These are phyloP conservation scores for Plotosus lineatus DNA, from an alignment of 2,113 vertebrate species.

Conservation along the genomic window DNA sequence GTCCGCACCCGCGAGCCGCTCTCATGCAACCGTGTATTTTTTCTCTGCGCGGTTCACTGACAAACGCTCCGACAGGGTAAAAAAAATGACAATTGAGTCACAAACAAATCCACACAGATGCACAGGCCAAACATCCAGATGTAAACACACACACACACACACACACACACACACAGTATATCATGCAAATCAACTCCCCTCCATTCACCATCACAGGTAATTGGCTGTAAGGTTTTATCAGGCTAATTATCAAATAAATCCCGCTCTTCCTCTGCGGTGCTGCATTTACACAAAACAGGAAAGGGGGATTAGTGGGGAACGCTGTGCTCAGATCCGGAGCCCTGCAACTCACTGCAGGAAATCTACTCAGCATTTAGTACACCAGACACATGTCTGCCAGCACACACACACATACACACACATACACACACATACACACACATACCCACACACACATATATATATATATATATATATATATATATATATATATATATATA, in stretches of 20 bases:
- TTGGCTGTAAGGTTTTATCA: constrained; percentile 63
- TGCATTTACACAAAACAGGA: constrained; percentile 72
- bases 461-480: too few species aligned
- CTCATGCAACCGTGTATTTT: neutral
- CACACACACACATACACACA: constrained; percentile 17
- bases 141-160: constrained; percentile 29
- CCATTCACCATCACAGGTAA: constrained; percentile 55
- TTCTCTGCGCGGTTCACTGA: neutral
- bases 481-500: too few species aligned
- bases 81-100: constrained; percentile 13
- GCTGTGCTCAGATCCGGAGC: constrained; percentile 71
- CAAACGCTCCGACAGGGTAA: neutral
- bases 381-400: constrained; percentile 40
- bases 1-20: constrained; percentile 10
- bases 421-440: constrained; percentile 40
- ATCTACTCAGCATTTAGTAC: constrained; percentile 50
- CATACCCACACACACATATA: constrained; percentile 35
- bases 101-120: constrained; percentile 26
- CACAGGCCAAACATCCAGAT: constrained; percentile 23
- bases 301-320: constrained; percentile 72
- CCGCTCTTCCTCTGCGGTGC: constrained; percentile 65
- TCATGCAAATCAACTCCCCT: constrained; percentile 23
- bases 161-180: constrained; percentile 9
- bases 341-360: constrained; percentile 55
- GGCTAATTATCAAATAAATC: constrained; percentile 71